Conservation (phyloP, 2,888 invertebrate genomes). For the Buathra laborator region DNA sequence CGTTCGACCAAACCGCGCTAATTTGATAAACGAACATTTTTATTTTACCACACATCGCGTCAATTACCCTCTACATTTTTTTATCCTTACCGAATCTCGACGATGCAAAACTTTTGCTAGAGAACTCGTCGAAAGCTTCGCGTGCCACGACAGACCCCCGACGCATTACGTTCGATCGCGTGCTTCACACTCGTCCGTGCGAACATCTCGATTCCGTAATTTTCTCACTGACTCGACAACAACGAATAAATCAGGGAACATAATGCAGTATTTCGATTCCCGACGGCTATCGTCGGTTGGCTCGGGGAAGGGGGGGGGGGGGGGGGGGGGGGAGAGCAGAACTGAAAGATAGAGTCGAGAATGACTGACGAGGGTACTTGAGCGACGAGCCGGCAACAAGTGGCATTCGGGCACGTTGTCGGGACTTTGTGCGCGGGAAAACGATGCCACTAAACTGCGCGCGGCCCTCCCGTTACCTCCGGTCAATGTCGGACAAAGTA, state of each 20-base stretch:
- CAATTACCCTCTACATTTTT: background rate
- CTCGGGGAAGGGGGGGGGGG: constrained; percentile 44
- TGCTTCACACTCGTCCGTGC: constrained; percentile 25
- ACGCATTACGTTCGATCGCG: constrained; percentile 4
- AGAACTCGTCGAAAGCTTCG: background rate
- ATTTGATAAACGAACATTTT: background rate
- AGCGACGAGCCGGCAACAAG: constrained; percentile 80
- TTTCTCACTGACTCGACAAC: constrained; percentile 17
- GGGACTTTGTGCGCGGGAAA: constrained; percentile 65
- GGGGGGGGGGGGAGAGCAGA: constrained; percentile 38
- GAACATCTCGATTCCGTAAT: constrained; percentile 13
- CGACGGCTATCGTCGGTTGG: constrained; percentile 71
- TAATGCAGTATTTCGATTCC: constrained; percentile 71
- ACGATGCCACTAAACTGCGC: constrained; percentile 27
- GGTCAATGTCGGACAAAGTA: constrained; percentile 46
- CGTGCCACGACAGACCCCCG: constrained; percentile 8
- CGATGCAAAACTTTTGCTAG: background rate
- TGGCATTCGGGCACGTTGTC: constrained; percentile 78
- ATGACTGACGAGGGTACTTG: constrained; percentile 78
- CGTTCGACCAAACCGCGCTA: background rate
- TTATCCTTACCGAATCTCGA: background rate
- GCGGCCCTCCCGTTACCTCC: constrained; percentile 36
- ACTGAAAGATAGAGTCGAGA: constrained; percentile 71
- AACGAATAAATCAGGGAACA: constrained; percentile 74
- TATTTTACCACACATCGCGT: background rate